These are phyloP conservation scores for Eleginops maclovinus DNA, from an alignment of 2,113 vertebrate genomes.

Conservation along the genomic window DNA sequence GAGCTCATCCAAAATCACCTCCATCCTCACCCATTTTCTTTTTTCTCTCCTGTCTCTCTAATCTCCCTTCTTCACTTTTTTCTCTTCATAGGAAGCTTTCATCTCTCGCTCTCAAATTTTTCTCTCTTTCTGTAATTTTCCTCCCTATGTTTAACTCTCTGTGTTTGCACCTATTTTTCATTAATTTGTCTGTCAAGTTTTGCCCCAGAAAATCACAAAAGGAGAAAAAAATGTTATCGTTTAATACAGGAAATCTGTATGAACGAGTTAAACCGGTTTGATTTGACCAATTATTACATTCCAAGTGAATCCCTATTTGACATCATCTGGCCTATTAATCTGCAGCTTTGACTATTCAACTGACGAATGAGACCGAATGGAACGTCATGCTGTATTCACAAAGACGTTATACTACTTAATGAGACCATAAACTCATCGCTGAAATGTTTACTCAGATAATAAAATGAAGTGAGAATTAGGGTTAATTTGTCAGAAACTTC, in stretches of 20 bases:
- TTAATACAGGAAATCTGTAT: conserved; percentile 12
- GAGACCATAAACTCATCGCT: no score
- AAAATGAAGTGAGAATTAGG: no score
- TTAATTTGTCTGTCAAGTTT: not conserved
- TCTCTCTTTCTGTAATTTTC: conserved; percentile 38
- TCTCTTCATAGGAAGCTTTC: conserved; percentile 64
- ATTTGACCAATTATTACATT: conserved; percentile 14
- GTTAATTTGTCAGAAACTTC: no score
- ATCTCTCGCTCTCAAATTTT: conserved; percentile 52
- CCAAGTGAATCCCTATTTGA: conserved; percentile 35
- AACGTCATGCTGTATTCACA: no score
- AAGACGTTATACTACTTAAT: no score
- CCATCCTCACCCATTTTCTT: conserved; percentile 55
- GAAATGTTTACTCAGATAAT: no score
- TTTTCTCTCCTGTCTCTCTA: conserved; percentile 56
- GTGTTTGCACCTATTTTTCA: conserved; percentile 12
- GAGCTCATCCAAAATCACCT: conserved; percentile 69
- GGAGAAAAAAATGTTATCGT: not conserved
- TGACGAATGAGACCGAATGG: no score
- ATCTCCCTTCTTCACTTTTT: conserved; percentile 54
- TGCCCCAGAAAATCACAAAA: not conserved
- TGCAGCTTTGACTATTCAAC: not conserved
- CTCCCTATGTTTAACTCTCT: not conserved
- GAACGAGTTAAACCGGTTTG: conserved; percentile 25
- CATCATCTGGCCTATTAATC: conserved; percentile 10